Evolutionary conservation across 2,113 vertebrate species (phyloP).

Genomic region (Elephantulus edwardii): DNA sequence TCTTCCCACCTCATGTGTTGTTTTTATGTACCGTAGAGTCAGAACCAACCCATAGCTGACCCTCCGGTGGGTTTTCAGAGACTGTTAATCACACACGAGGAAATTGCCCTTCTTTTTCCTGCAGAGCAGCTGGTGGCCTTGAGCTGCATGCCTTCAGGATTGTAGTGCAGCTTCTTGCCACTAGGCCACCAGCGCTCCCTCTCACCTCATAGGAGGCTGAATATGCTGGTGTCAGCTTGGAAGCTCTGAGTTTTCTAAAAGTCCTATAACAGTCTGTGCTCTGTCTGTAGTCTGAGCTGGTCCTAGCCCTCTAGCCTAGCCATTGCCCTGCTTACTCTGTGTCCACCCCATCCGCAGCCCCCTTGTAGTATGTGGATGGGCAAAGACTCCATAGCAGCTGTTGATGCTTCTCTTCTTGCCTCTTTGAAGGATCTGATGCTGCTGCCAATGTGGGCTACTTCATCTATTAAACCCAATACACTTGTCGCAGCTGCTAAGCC

Average conservation of each 20-base stretch:
- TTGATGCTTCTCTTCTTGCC: constrained; percentile 73
- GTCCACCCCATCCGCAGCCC: not conserved
- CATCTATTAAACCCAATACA: constrained; percentile 90
- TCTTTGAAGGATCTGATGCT: constrained; percentile 81
- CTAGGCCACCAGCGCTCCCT: not conserved
- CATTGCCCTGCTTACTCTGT: not conserved
- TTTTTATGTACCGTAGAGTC: too few species aligned
- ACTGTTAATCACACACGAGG: too few species aligned
- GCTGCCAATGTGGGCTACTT: constrained; percentile 88
- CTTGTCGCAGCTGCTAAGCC: constrained; percentile 90
- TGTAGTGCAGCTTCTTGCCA: too few species aligned
- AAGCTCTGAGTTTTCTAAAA: constrained; percentile 30
- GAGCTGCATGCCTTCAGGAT: too few species aligned
- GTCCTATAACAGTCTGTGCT: not conserved
- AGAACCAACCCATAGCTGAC: too few species aligned
- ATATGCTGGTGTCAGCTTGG: not conserved
- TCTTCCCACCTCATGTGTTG: too few species aligned
- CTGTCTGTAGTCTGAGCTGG: constrained; percentile 9
- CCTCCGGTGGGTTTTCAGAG: too few species aligned
- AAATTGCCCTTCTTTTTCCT: too few species aligned
- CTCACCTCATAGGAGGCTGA: not conserved
- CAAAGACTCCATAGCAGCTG: constrained; percentile 80
- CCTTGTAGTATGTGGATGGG: constrained; percentile 47
- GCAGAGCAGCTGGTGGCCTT: too few species aligned
- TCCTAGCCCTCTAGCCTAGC: not conserved